These are phyloP conservation scores for roundworm (Caenorhabditis elegans) DNA, from an alignment of 1,140 invertebrate genomes.

Conservation along the genomic window DNA sequence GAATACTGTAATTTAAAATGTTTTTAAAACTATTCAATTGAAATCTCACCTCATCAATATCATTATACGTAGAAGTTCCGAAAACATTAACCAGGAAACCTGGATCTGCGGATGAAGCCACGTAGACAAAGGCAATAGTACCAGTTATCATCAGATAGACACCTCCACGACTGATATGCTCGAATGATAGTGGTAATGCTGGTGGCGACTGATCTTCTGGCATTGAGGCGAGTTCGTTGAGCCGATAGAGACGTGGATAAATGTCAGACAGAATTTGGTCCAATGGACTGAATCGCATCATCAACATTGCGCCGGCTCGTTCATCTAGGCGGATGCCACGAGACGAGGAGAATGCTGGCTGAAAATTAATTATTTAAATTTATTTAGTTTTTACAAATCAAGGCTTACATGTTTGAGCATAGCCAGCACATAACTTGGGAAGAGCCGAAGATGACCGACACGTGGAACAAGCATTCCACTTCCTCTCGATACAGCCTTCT, in stretches of 20 bases:
- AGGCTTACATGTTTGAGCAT: slow-evolving; percentile 83
- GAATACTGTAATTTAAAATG: neutral
- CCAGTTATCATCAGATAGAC: slow-evolving; percentile 88
- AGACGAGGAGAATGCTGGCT: slow-evolving; percentile 66
- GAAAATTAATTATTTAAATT: slow-evolving; percentile 41
- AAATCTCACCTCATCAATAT: slow-evolving; percentile 26
- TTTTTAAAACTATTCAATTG: neutral
- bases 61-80: slow-evolving; percentile 30
- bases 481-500: slow-evolving; percentile 69
- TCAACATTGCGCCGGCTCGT: slow-evolving; percentile 86
- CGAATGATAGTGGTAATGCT: slow-evolving; percentile 73
- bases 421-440: slow-evolving; percentile 84
- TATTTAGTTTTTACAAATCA: neutral
- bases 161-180: slow-evolving; percentile 80
- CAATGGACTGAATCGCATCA: slow-evolving; percentile 86
- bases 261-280: slow-evolving; percentile 79
- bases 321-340: slow-evolving; percentile 86
- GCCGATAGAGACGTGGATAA: slow-evolving; percentile 89
- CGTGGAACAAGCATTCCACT: slow-evolving; percentile 70
- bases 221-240: slow-evolving; percentile 74
- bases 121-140: slow-evolving; percentile 80
- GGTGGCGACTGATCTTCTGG: slow-evolving; percentile 63
- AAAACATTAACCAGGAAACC: slow-evolving; percentile 35
- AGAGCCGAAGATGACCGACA: slow-evolving; percentile 73
- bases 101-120: slow-evolving; percentile 79